These are phyloP conservation scores for Sesia bembeciformis DNA, from an alignment of 2,888 invertebrate species.

Conservation along the genomic window DNA sequence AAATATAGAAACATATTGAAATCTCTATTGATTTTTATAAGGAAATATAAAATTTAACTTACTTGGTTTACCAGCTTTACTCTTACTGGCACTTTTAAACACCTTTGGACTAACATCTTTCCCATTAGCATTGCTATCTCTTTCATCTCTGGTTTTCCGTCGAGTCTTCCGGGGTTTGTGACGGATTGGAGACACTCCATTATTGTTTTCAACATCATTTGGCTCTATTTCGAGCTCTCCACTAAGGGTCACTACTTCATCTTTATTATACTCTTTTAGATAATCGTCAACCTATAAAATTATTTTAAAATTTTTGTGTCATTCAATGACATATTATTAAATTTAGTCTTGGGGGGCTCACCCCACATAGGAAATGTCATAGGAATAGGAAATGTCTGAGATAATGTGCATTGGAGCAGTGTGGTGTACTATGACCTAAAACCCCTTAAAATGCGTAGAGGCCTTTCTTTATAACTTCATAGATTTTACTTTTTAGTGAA, in stretches of 20 bases:
- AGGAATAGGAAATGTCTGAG: too few species aligned
- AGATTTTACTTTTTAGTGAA: too few species aligned
- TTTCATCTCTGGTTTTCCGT: constrained; percentile 56
- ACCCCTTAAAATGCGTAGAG: too few species aligned
- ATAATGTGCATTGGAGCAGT: too few species aligned
- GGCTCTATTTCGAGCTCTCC: constrained; percentile 67
- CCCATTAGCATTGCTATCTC: constrained; percentile 46
- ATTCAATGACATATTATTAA: too few species aligned
- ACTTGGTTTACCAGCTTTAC: constrained; percentile 51
- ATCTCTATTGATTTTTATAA: neutral
- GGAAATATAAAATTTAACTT: constrained; percentile 4
- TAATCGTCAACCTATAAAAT: constrained; percentile 61
- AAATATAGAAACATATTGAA: neutral
- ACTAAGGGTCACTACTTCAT: constrained; percentile 64
- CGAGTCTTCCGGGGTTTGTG: constrained; percentile 60
- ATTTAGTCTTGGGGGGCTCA: too few species aligned
- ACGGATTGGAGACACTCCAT: constrained; percentile 42
- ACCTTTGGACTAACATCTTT: constrained; percentile 66
- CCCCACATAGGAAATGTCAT: too few species aligned
- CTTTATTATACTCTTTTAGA: constrained; percentile 66
- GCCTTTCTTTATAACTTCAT: too few species aligned
- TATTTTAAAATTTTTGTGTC: neutral
- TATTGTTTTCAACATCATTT: constrained; percentile 64
- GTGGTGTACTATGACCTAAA: too few species aligned
- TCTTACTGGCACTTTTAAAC: constrained; percentile 49